These are phyloP conservation scores for Chaetodon trifascialis DNA, from an alignment of 2,113 vertebrate species.

Conservation along the genomic window DNA sequence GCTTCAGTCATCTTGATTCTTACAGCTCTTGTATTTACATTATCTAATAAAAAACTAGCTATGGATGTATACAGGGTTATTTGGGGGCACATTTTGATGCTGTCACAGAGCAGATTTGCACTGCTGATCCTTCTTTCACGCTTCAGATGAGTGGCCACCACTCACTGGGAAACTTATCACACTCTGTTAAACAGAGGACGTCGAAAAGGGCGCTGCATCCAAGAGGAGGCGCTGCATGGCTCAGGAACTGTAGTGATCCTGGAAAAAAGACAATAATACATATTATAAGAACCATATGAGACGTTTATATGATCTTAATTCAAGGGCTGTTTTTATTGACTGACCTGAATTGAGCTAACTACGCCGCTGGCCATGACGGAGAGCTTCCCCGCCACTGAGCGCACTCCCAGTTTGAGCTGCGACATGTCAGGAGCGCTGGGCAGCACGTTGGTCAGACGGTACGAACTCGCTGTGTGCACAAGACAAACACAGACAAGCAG, in stretches of 20 bases:
- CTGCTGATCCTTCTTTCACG: conserved; percentile 1
- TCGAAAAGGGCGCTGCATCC: background rate
- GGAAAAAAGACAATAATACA: background rate
- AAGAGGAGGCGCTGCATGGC: background rate
- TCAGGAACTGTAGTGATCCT: conserved; percentile 86
- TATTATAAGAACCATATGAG: background rate
- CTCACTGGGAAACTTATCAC: conserved; percentile 31
- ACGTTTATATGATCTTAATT: background rate
- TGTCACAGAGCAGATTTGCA: conserved; percentile 5
- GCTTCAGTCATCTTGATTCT: conserved; percentile 26
- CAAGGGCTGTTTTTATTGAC: conserved; percentile 24
- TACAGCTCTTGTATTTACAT: conserved; percentile 18
- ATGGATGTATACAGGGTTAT: conserved; percentile 25
- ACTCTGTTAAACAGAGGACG: conserved; percentile 8
- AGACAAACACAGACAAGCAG: conserved; percentile 3
- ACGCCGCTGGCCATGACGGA: conserved; percentile 97
- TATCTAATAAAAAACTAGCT: conserved; percentile 49
- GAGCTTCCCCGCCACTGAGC: conserved; percentile 93
- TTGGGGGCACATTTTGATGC: conserved; percentile 1
- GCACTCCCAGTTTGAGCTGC: conserved; percentile 93
- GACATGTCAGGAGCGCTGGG: conserved; percentile 93
- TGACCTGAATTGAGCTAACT: conserved; percentile 94
- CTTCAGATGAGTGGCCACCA: background rate
- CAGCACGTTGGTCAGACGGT: conserved; percentile 89
- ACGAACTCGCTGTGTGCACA: conserved; percentile 81